These are phyloP conservation scores for Sebastiscus tertius DNA, from an alignment of 2,797 vertebrate genomes.

Conservation along the genomic window DNA sequence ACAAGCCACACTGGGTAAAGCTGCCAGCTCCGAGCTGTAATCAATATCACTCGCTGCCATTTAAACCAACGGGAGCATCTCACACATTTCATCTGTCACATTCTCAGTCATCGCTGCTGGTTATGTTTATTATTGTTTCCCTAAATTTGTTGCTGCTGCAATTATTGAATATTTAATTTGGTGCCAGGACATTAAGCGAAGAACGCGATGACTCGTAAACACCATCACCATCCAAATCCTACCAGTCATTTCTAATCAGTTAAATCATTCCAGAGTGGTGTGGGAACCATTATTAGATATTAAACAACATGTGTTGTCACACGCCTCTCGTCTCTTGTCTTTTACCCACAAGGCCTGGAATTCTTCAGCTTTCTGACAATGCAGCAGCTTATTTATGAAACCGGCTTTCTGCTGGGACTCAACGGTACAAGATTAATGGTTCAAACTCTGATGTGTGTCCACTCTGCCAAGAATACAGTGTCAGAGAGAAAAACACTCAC, in stretches of 20 bases:
- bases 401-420: not conserved
- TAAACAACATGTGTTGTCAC: not conserved
- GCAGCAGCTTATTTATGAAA: not conserved
- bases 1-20: not conserved
- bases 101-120: not conserved
- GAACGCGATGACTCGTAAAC: not conserved
- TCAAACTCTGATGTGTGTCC: not conserved
- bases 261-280: not conserved
- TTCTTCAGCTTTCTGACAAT: not conserved
- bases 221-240: not conserved
- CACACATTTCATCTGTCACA: not conserved
- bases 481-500: not conserved
- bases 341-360: not conserved
- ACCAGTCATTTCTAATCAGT: not conserved
- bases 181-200: not conserved
- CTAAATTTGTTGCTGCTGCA: not conserved
- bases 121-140: not conserved
- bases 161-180: not conserved
- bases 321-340: not conserved
- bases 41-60: slow-evolving; percentile 12
- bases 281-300: not conserved
- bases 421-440: not conserved
- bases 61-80: not conserved
- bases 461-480: not conserved
- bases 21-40: slow-evolving; percentile 19